Base-by-base conservation (phyloP, 37 sponge, comb jelly and placozoan genomes). In the Tethya wilhelma region DNA sequence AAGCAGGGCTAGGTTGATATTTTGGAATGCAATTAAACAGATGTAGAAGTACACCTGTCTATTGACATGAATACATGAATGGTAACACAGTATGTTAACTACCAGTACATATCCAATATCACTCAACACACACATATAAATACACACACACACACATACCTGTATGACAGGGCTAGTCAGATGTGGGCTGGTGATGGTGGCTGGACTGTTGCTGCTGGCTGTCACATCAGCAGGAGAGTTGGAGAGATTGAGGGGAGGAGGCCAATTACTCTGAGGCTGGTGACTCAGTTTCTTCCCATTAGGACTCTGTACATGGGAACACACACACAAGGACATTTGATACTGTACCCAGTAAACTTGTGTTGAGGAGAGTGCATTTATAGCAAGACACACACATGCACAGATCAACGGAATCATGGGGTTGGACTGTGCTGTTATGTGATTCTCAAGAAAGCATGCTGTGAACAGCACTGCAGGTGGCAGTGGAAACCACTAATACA, bases 151-250 rank as follows among this genome's bases (percentile, higher is more conserved):
- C 37, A 4, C 2, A 75, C 59, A 37, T 33, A 75, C 75, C 75
- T 75, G 75, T 22, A 75, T 57, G 59, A 36, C 42, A 4, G 75
- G 75, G 55, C 75, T 75, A 26, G 38, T 59, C 2, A 59, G 70
- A 30, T 69, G 66, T 28, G 84, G 85, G 38, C 84, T 84, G 28
- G 1, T 44, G 41, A 74, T 33, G 38, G 71, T 14, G 53, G 58
- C 20, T 7, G 28, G 38, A 29, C 20, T 34, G 38, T 71, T 57
- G 29, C 20, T 68, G 39, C 19, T 34, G 26, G 59, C 28, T 14
- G 42, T 9, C 3, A 59, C 25, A 19, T 57, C 75, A 14, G 14
- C 53, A 7, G 75, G 58, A 20, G 75, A 75, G 59, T 57, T 58
- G 3, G 17, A 33, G 64, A 64, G 49, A 20, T 45, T 39, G 66